Conservation (phyloP, 2,888 invertebrate species). For the Caenorhabditis plicata region DNA sequence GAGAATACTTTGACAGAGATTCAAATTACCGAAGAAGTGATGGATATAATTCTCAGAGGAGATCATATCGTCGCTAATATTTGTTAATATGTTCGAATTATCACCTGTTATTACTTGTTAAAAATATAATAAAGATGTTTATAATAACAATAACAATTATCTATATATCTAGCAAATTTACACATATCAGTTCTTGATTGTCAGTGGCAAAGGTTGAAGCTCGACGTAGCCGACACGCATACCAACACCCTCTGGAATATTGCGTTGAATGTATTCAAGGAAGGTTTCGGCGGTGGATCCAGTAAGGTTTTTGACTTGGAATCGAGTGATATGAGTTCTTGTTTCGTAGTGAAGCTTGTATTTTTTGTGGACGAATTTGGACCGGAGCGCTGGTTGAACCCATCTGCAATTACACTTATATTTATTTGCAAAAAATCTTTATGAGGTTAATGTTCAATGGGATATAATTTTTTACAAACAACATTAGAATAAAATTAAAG, state of each 20-base stretch:
- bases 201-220: slow-evolving; percentile 46
- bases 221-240: slow-evolving; percentile 73
- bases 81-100: no score
- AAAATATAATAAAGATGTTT: neutral
- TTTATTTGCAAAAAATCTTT: slow-evolving; percentile 71
- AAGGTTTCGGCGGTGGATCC: slow-evolving; percentile 93
- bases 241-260: slow-evolving; percentile 94
- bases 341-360: slow-evolving; percentile 93
- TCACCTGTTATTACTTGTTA: neutral
- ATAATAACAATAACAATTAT: slow-evolving; percentile 5
- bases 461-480: no score
- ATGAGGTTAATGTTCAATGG: no score
- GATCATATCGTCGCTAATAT: no score
- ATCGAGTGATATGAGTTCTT: slow-evolving; percentile 83
- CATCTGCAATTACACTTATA: slow-evolving; percentile 21
- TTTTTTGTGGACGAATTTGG: slow-evolving; percentile 87
- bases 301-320: slow-evolving; percentile 78
- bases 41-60: no score
- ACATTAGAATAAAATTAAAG: no score
- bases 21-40: no score
- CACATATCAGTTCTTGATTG: slow-evolving; percentile 23
- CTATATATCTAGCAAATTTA: neutral
- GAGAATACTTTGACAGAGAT: no score
- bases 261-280: slow-evolving; percentile 91
- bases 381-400: slow-evolving; percentile 77